Conservation (phyloP, 2,888 invertebrate genomes). For the Eristalis tenax region DNA sequence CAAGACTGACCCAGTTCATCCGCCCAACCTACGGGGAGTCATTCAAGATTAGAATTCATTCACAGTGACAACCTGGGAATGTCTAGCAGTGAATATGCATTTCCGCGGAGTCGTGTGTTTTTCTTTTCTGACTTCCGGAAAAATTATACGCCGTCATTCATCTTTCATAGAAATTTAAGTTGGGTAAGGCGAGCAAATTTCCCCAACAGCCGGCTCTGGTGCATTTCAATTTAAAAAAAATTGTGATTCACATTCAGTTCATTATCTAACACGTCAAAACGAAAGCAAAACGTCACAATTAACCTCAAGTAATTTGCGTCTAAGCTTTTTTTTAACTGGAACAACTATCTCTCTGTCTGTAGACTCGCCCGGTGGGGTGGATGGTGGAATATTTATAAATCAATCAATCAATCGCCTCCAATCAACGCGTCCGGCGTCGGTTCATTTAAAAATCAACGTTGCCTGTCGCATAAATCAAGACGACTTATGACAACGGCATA, state of each 20-base stretch:
- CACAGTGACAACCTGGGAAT: not conserved
- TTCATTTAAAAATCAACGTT: constrained; percentile 24
- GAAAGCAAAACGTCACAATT: not conserved
- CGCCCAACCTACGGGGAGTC: not conserved
- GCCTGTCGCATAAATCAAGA: constrained; percentile 54
- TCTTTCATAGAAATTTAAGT: not conserved
- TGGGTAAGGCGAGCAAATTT: not conserved
- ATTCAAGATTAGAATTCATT: not conserved
- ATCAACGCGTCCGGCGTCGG: constrained; percentile 28
- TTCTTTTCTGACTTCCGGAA: not conserved
- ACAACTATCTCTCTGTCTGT: not conserved
- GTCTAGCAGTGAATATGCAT: not conserved
- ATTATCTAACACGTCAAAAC: not conserved
- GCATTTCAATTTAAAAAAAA: not conserved
- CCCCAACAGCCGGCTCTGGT: not conserved
- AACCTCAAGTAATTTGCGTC: constrained; percentile 13
- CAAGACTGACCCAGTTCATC: not conserved
- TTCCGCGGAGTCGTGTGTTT: not conserved
- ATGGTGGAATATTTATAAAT: constrained; percentile 36
- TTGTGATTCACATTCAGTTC: not conserved
- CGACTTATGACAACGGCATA: constrained; percentile 39
- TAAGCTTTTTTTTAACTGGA: constrained; percentile 2
- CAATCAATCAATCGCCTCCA: constrained; percentile 54
- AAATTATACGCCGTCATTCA: not conserved
- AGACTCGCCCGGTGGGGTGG: not conserved